Evolutionary conservation across 2,113 vertebrate genomes (phyloP).

Genomic region (Epinephelus moara): DNA sequence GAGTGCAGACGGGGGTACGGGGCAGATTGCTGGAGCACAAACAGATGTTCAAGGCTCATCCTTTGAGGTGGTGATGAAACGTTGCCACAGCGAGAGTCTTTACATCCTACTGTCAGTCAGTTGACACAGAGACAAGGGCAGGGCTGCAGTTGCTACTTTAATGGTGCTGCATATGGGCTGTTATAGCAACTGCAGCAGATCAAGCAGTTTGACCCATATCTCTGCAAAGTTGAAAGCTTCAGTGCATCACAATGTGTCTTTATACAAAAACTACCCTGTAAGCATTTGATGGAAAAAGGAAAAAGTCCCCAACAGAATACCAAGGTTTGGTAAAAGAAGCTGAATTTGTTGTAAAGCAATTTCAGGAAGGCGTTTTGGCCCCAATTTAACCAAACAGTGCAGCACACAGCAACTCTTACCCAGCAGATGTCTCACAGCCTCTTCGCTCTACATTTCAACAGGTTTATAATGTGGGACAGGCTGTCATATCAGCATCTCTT

Average conservation of each 20-base stretch:
- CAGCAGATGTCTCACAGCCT: background rate
- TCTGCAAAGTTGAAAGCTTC: slow-evolving; percentile 9
- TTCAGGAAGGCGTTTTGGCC: background rate
- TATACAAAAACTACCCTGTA: background rate
- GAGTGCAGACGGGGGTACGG: slow-evolving; percentile 11
- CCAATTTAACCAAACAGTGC: background rate
- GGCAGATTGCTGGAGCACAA: slow-evolving; percentile 62
- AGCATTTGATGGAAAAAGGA: background rate
- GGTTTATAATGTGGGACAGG: background rate
- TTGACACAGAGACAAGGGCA: slow-evolving; percentile 62
- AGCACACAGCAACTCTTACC: background rate
- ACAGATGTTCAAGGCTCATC: slow-evolving; percentile 77
- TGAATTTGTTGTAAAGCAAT: background rate
- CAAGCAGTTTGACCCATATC: slow-evolving; percentile 35
- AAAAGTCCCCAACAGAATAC: background rate
- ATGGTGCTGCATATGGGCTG: slow-evolving; percentile 1
- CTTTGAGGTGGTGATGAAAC: slow-evolving; percentile 77
- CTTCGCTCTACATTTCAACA: background rate
- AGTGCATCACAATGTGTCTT: background rate
- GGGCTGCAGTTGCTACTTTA: slow-evolving; percentile 28
- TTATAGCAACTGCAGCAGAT: background rate
- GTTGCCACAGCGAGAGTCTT: slow-evolving; percentile 55
- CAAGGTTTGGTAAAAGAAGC: background rate
- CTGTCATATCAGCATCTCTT: slow-evolving; percentile 6
- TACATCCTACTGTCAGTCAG: slow-evolving; percentile 63